A percentile compares a stretch with the other conserved stretches of the same genome.
These are phyloP conservation scores for Ceramica pisi DNA, from an alignment of 2,888 invertebrate species.

Conservation along the genomic window DNA sequence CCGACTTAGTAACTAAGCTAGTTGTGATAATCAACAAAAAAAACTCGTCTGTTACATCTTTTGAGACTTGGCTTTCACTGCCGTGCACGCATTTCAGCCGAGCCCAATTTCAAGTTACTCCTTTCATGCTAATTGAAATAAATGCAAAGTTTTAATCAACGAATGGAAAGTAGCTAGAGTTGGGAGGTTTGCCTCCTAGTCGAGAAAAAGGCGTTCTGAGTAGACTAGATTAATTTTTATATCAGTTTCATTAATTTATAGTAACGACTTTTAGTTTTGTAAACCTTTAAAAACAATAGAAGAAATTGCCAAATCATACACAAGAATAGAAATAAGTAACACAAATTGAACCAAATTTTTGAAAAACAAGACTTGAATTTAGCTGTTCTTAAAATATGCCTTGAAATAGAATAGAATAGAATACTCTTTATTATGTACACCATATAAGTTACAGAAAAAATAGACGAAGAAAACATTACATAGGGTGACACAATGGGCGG, in stretches of 20 bases:
- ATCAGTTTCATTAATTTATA: not conserved
- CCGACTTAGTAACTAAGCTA: not conserved
- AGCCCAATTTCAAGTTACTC: conserved; percentile 84
- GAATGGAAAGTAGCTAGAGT: conserved; percentile 62
- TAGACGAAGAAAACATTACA: too few relatives aligned
- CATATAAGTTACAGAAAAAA: too few relatives aligned
- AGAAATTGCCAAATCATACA: too few relatives aligned
- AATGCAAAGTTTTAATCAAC: conserved; percentile 84
- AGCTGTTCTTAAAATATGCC: not conserved
- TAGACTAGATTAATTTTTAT: not conserved
- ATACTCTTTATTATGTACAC: too few relatives aligned
- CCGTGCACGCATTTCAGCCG: conserved; percentile 56
- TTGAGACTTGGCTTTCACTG: conserved; percentile 41
- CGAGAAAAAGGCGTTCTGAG: not conserved
- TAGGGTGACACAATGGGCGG: too few relatives aligned
- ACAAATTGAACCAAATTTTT: too few relatives aligned
- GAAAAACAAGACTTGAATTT: not conserved
- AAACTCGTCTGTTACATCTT: not conserved
- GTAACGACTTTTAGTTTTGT: too few relatives aligned
- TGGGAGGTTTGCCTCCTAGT: conserved; percentile 8
- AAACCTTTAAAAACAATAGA: too few relatives aligned
- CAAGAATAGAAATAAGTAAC: too few relatives aligned
- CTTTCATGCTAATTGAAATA: conserved; percentile 86
- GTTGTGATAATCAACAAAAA: not conserved
- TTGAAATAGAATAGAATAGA: too few relatives aligned